A percentile compares a stretch with the other conserved stretches of the same genome.
phyloP scores from a whole-genome alignment of 2,113 vertebrate genomes.

The Cephalopholis sonnerati region DNA sequence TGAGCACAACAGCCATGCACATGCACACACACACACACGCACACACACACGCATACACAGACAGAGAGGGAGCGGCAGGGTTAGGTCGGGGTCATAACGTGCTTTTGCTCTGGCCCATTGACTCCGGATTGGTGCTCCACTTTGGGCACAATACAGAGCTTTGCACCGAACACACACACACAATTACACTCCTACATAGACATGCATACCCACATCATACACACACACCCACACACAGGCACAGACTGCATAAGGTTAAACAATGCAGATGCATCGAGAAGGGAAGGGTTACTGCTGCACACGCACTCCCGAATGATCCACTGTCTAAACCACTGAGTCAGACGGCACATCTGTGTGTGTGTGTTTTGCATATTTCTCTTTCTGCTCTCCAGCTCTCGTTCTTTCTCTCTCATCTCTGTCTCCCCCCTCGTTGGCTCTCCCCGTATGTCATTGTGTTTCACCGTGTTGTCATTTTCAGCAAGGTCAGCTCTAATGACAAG shows the following conservation, averaged over 20 bases:
- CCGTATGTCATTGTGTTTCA: constrained; percentile 50
- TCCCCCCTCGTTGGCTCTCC: constrained; percentile 4
- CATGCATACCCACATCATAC: constrained; percentile 28
- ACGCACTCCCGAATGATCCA: constrained; percentile 59
- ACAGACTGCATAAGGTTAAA: constrained; percentile 43
- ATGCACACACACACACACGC: not conserved
- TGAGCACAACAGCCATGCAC: not conserved
- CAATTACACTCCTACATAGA: not conserved
- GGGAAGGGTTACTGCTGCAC: constrained; percentile 41
- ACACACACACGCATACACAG: constrained; percentile 6
- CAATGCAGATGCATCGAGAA: constrained; percentile 73
- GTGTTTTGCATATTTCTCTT: constrained; percentile 53
- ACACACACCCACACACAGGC: constrained; percentile 9
- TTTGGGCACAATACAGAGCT: constrained; percentile 77
- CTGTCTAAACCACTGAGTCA: constrained; percentile 60
- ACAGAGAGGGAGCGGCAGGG: constrained; percentile 56
- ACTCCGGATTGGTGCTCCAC: constrained; percentile 72
- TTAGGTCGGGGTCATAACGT: constrained; percentile 67
- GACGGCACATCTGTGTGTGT: constrained; percentile 54
- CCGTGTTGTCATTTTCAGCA: constrained; percentile 58
- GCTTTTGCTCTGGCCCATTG: constrained; percentile 75
- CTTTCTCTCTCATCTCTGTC: constrained; percentile 41
- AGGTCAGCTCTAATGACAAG: constrained; percentile 77
- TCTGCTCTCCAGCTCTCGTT: constrained; percentile 25
- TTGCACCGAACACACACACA: constrained; percentile 60